phyloP scores from a whole-genome alignment of 2,888 invertebrate species.

The Poecilus cupreus region DNA sequence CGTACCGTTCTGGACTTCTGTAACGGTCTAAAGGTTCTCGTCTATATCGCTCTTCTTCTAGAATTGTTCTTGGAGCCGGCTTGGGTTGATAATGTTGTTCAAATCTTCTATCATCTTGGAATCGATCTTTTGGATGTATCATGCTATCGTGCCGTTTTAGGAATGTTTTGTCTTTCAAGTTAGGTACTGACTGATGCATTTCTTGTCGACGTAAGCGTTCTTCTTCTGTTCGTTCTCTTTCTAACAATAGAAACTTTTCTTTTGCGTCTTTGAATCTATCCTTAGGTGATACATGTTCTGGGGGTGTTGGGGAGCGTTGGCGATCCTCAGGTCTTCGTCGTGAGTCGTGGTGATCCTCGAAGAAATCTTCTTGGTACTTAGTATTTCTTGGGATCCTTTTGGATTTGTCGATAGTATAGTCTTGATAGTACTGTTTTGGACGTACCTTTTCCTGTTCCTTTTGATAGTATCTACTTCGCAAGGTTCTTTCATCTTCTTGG shows the following conservation, averaged over 20 bases:
- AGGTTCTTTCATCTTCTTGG: no score
- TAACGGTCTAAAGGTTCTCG: slow-evolving; percentile 66
- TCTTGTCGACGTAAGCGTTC: slow-evolving; percentile 27
- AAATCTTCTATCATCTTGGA: neutral
- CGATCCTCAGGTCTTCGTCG: slow-evolving; percentile 75
- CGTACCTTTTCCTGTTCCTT: neutral
- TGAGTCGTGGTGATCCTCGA: slow-evolving; percentile 1
- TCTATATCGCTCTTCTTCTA: slow-evolving; percentile 67
- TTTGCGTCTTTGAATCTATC: slow-evolving; percentile 91
- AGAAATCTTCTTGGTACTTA: slow-evolving; percentile 8
- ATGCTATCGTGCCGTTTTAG: slow-evolving; percentile 67
- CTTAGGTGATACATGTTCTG: slow-evolving; percentile 78
- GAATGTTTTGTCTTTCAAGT: slow-evolving; percentile 64
- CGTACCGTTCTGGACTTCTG: slow-evolving; percentile 66
- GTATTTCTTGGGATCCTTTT: slow-evolving; percentile 62
- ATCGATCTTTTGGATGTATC: slow-evolving; percentile 61
- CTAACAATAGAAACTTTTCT: slow-evolving; percentile 88
- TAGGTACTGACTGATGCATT: slow-evolving; percentile 23
- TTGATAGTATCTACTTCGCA: no score
- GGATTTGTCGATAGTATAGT: neutral
- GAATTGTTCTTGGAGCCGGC: slow-evolving; percentile 67
- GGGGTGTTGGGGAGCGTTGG: slow-evolving; percentile 74
- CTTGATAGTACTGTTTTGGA: neutral
- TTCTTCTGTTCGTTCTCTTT: slow-evolving; percentile 78
- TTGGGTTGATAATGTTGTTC: no score